A percentile compares a stretch with the other conserved stretches of the same genome.
Evolutionary conservation across 2,888 invertebrate species (phyloP).

Genomic region (Heliconius ethilla): DNA sequence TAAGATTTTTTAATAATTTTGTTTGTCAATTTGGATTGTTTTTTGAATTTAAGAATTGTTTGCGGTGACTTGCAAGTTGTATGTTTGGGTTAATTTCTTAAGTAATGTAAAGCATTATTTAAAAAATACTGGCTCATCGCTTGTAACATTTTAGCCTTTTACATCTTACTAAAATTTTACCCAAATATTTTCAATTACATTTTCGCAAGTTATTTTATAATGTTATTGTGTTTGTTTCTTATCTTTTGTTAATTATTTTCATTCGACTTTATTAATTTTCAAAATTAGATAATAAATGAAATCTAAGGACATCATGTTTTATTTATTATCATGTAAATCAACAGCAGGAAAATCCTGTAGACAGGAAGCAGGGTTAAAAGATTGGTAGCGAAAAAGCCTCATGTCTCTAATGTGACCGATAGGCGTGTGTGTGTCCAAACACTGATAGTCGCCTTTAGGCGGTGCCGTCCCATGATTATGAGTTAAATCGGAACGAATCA

Average conservation of each 20-base stretch:
- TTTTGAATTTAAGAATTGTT: slow-evolving; percentile 3
- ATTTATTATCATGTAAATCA: slow-evolving; percentile 32
- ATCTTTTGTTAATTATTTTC: slow-evolving; percentile 11
- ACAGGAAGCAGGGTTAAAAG: slow-evolving; percentile 70
- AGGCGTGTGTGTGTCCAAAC: slow-evolving; percentile 74
- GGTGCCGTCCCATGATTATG: slow-evolving; percentile 75
- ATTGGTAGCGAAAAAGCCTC: slow-evolving; percentile 67
- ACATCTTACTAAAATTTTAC: not conserved
- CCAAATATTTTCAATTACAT: slow-evolving; percentile 10
- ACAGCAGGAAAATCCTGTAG: slow-evolving; percentile 62
- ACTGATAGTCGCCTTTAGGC: slow-evolving; percentile 72
- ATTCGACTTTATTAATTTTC: slow-evolving; percentile 10
- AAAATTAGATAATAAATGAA: slow-evolving; percentile 31
- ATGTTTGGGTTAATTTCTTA: slow-evolving; percentile 2
- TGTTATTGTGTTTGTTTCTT: slow-evolving; percentile 15
- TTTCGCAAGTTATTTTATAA: slow-evolving; percentile 16
- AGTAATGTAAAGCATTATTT: not conserved
- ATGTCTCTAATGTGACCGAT: slow-evolving; percentile 71
- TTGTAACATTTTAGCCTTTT: not conserved
- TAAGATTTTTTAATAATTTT: slow-evolving; percentile 16
- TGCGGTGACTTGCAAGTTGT: not conserved
- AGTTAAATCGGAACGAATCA: slow-evolving; percentile 74
- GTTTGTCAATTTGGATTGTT: slow-evolving; percentile 14
- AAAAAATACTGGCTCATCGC: not conserved
- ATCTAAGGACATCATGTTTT: slow-evolving; percentile 31